Evolutionary conservation across 2,113 vertebrate species (phyloP), one percentile per base, ranked within the genome.

Genomic region (Xiphophorus hellerii): DNA sequence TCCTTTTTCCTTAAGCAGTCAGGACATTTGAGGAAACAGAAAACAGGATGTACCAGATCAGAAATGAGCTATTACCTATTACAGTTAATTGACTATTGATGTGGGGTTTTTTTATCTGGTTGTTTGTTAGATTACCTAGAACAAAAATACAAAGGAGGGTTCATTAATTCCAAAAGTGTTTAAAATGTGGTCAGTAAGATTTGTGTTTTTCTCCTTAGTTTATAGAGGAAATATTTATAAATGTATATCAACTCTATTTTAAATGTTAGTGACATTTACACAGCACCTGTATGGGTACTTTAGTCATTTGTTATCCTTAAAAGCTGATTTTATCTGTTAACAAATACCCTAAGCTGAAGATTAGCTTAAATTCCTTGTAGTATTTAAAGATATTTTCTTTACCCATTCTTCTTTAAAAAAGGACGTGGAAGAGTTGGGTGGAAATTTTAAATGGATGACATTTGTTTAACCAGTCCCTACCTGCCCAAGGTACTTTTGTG

Each of bases 401-500:
- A 12, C 54, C 67, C 58, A 28, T 88, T 33, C 63, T n/a, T 73
- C 27, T 69, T 2, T 75, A 74, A 88, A 85, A 72, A 86, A 90
- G 81, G 81, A 76, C 72, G 64, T 84, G 81, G 84, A 86, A 73
- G 66, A 85, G 78, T 84, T 75, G 60, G 66, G 76, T 87, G 84
- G 88, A 93, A 89, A 91, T 62, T 87, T 82, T 84, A 84, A 83
- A 92, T 80, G 86, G 65, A 74, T 76, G 83, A 74, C 86, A 88
- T 91, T 89, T 58, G 29, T 78, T 39, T 77, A 91, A 83, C 90
- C 79, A 89, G 92, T 93, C 87, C 54, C 71, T 93, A 91, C 92
- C 92, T 94, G 94, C 87, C 91, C 58, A 44, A 77, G 69, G 69
- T 78, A 66, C 75, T 66, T 78, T 67, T 86, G 76, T 76, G 62